These are phyloP conservation scores for Himalopsyche tibetana DNA, from an alignment of 2,888 invertebrate species.

Conservation along the genomic window DNA sequence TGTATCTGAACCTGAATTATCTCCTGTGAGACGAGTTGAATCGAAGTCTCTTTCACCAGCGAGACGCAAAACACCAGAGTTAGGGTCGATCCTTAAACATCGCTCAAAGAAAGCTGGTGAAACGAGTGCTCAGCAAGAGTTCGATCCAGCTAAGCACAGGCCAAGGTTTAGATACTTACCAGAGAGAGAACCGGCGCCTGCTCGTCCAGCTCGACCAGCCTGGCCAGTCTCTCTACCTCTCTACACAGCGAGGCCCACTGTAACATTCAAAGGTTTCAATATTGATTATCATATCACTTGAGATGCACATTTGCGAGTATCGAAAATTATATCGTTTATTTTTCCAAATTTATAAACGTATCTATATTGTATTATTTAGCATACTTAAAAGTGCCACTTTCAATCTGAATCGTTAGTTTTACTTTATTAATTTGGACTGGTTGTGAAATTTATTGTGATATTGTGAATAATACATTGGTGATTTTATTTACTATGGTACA, in stretches of 20 bases:
- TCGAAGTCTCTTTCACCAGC: slow-evolving; percentile 71
- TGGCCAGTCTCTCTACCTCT: slow-evolving; percentile 68
- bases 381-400: too few relatives aligned
- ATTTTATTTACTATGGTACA: too few relatives aligned
- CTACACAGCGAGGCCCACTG: slow-evolving; percentile 77
- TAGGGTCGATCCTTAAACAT: slow-evolving; percentile 75
- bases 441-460: too few relatives aligned
- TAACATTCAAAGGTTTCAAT: slow-evolving; percentile 83
- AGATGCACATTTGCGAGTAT: slow-evolving; percentile 32
- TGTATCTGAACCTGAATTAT: slow-evolving; percentile 66
- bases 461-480: too few relatives aligned
- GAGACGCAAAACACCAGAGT: slow-evolving; percentile 68
- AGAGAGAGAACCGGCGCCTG: slow-evolving; percentile 73
- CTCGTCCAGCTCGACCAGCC: slow-evolving; percentile 72
- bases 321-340: background rate
- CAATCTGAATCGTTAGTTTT: too few relatives aligned
- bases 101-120: slow-evolving; percentile 68
- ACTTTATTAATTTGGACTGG: too few relatives aligned
- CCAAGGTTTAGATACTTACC: slow-evolving; percentile 88
- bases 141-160: slow-evolving; percentile 85
- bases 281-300: slow-evolving; percentile 65
- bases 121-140: slow-evolving; percentile 81
- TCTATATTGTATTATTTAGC: too few relatives aligned
- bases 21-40: slow-evolving; percentile 71
- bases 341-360: too few relatives aligned